phyloP scores from a whole-genome alignment of 2,888 invertebrate genomes.

The Coelopa pilipes region DNA sequence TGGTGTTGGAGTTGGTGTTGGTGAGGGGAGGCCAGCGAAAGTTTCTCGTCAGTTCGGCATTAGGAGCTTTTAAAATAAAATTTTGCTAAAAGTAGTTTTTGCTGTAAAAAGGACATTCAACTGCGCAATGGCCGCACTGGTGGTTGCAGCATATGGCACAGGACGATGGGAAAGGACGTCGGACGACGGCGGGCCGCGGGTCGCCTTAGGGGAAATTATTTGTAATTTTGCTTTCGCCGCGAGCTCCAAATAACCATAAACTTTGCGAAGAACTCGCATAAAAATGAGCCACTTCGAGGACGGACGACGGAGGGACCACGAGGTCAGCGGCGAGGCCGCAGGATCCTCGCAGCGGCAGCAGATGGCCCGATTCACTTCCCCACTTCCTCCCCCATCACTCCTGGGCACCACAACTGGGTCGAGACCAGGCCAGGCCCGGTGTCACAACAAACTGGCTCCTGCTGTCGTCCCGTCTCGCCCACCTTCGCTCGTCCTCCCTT shows the following conservation, averaged over 20 bases:
- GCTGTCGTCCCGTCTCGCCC: slow-evolving; percentile 5
- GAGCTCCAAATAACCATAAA: background rate
- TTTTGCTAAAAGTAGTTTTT: slow-evolving; percentile 40
- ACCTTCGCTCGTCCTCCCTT: background rate
- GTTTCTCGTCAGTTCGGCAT: slow-evolving; percentile 32
- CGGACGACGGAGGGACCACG: too few relatives aligned
- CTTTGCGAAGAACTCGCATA: background rate
- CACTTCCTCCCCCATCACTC: too few relatives aligned
- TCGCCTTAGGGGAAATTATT: background rate
- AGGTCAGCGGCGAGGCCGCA: too few relatives aligned
- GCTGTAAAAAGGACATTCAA: slow-evolving; percentile 43
- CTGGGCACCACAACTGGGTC: too few relatives aligned
- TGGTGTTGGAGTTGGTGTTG: slow-evolving; percentile 6
- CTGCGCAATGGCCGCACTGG: slow-evolving; percentile 27
- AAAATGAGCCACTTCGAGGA: background rate
- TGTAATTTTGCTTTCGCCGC: background rate
- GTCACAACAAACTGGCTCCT: background rate
- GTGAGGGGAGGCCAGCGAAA: background rate
- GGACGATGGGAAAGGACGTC: too few relatives aligned
- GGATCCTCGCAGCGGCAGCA: too few relatives aligned
- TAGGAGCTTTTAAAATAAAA: slow-evolving; percentile 41
- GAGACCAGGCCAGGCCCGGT: too few relatives aligned
- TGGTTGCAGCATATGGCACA: slow-evolving; percentile 14
- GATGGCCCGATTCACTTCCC: too few relatives aligned
- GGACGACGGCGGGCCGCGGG: too few relatives aligned